Base-by-base conservation (phyloP, 1,140 invertebrate genomes). In the Drosophila cardini region DNA sequence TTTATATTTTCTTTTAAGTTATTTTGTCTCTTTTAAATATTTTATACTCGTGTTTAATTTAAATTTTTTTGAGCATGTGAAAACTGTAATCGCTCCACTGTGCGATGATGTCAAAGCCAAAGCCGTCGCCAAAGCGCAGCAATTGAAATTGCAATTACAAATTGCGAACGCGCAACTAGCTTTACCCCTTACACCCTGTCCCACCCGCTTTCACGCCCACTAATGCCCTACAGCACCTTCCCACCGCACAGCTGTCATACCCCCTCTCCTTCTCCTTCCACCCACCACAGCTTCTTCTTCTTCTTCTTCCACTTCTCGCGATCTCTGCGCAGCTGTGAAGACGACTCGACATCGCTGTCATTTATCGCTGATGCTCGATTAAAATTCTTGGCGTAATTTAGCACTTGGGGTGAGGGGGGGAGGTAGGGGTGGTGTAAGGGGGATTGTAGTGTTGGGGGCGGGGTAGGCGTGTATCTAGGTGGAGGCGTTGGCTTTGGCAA, bases 321-420 rank as follows among this genome's bases (percentile, higher is more conserved):
- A 72, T 72, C 70, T 56, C 60, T 67, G 64, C 46, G 63, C 60
- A 26, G 62, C 62, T 45, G 18, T 48, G 30, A 11, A 30, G 48
- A 7, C 46, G 46, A 13, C 38, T 11, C 67, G 38, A 11, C 53
- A 56, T 56, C 42, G 52, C 46, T 69, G 85, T 79, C 83, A 84
- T 77, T 86, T 87, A 85, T 85, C 81, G 76, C 76, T 53, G 83
- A 79, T 68, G 84, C 83, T 87, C 84, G 84, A 87, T 87, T 87
- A 87, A 87, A 87, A 87, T 87, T 87, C 84, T 65, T 87, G 77
- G 64, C 84, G 76, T 87, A 78, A 87, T 89, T 87, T 83, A 79
- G 79, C 78, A 89, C 71, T 76, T 62, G 68, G 40, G 32, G 36
- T 11, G 6, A 9, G 13, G 9, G 26, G 32, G n/a, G n/a, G n/a